Evolutionary conservation across 1,140 invertebrate genomes (phyloP).

Genomic region (Meloidogyne floridensis): DNA sequence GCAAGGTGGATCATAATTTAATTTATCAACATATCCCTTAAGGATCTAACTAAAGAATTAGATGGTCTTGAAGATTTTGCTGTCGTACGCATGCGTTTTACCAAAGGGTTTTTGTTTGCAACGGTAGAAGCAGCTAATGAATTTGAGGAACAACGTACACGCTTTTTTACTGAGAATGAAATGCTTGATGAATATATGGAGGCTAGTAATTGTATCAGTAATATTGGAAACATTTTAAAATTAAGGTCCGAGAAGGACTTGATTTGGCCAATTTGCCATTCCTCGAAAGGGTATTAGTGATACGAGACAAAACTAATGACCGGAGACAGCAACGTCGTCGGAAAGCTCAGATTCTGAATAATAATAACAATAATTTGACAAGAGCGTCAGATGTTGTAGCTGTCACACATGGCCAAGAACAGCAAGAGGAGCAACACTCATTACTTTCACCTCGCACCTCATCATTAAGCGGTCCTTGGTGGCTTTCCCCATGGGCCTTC

Average conservation of each 20-base stretch:
- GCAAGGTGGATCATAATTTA: conserved; percentile 34
- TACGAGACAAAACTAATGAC: conserved; percentile 71
- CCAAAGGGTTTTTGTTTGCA: conserved; percentile 81
- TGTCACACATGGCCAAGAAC: not conserved
- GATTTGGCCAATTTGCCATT: conserved; percentile 75
- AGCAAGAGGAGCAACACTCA: not conserved
- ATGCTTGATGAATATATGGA: conserved; percentile 84
- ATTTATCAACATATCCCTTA: conserved; percentile 6
- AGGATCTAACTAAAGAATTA: conserved; percentile 77
- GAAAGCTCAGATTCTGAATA: not conserved
- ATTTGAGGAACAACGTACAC: conserved; percentile 80
- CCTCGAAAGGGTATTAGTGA: conserved; percentile 75
- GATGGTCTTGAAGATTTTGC: conserved; percentile 74
- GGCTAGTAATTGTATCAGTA: conserved; percentile 69
- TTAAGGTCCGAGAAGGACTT: conserved; percentile 73
- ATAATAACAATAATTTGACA: not conserved
- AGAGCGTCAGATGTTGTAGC: not conserved
- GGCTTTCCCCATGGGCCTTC: conserved; percentile 69
- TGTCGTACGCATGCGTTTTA: conserved; percentile 76
- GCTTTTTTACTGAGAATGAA: conserved; percentile 81
- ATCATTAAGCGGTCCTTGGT: conserved; percentile 72
- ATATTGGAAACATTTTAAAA: conserved; percentile 24
- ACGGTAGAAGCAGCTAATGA: conserved; percentile 78
- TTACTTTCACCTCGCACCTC: conserved; percentile 67
- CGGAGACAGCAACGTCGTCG: not conserved